Percentiles rank a stretch among this genome's conserved stretches.
Conservation (phyloP, 2,888 invertebrate species). For the Amphimallon solstitiale region DNA sequence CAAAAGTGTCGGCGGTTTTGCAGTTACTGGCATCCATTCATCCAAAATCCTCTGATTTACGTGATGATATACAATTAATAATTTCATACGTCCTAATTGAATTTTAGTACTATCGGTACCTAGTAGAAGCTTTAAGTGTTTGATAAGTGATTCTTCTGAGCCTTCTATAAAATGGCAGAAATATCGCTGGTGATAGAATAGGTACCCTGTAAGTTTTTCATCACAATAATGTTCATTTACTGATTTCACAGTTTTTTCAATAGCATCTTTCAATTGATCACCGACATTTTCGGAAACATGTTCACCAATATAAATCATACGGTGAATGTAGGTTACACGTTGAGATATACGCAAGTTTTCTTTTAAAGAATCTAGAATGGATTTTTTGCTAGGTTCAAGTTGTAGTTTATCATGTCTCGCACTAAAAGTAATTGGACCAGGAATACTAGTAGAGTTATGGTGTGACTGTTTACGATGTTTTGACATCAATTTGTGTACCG, state of each 20-base stretch:
- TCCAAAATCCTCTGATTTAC: slow-evolving; percentile 53
- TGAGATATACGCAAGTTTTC: slow-evolving; percentile 43
- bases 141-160: slow-evolving; percentile 65
- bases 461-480: no score
- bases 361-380: slow-evolving; percentile 42
- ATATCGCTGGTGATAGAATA: slow-evolving; percentile 44
- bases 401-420: slow-evolving; percentile 34
- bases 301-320: slow-evolving; percentile 65
- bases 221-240: slow-evolving; percentile 44
- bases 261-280: slow-evolving; percentile 57
- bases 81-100: slow-evolving; percentile 60
- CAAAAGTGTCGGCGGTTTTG: slow-evolving; percentile 64
- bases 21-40: slow-evolving; percentile 47
- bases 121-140: slow-evolving; percentile 63
- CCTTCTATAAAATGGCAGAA: slow-evolving; percentile 57
- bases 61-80: slow-evolving; percentile 64
- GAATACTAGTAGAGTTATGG: no score
- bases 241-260: slow-evolving; percentile 56
- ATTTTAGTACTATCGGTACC: slow-evolving; percentile 6
- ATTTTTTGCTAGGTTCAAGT: slow-evolving; percentile 39
- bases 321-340: slow-evolving; percentile 61
- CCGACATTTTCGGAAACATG: slow-evolving; percentile 57
- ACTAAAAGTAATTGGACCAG: no score
- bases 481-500: no score
- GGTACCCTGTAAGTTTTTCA: slow-evolving; percentile 44